Evolutionary conservation across 2,888 invertebrate species (phyloP).

Genomic region (Saturnia japonica): DNA sequence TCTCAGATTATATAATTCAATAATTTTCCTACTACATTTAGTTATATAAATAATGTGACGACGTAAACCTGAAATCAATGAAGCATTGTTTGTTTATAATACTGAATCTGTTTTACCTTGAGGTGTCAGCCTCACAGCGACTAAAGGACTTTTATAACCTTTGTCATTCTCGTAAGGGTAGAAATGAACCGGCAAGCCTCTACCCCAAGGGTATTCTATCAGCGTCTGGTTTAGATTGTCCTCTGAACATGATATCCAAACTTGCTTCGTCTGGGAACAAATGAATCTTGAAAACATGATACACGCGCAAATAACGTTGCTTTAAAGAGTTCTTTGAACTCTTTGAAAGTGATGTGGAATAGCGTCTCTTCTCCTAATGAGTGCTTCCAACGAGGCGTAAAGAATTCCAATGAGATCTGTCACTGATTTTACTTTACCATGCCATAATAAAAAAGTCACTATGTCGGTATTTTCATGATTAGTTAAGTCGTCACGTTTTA

Average conservation of each 20-base stretch:
- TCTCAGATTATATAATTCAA: not conserved
- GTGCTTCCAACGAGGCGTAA: too few species aligned
- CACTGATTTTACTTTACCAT: too few species aligned
- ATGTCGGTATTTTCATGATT: too few species aligned
- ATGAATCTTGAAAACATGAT: not conserved
- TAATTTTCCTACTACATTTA: not conserved
- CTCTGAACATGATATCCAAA: slow-evolving; percentile 92
- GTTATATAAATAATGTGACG: too few species aligned
- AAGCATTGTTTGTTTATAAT: not conserved
- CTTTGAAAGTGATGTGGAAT: too few species aligned
- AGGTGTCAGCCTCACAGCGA: slow-evolving; percentile 79
- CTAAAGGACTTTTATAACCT: slow-evolving; percentile 80
- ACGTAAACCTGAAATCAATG: not conserved
- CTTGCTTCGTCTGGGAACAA: slow-evolving; percentile 77
- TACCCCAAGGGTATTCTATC: slow-evolving; percentile 69
- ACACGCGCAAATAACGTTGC: not conserved
- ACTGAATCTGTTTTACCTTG: slow-evolving; percentile 37
- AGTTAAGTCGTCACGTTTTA: too few species aligned
- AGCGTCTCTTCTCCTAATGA: too few species aligned
- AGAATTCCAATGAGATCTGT: too few species aligned
- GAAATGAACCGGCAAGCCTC: slow-evolving; percentile 82
- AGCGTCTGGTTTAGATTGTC: slow-evolving; percentile 75
- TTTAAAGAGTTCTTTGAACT: too few species aligned
- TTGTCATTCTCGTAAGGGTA: slow-evolving; percentile 80
- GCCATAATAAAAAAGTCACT: too few species aligned